A percentile compares a stretch with the other conserved stretches of the same genome.
Evolutionary conservation across 64 coral and sea anemone species (phyloP).

Genomic region (Dendronephthya gigantea): DNA sequence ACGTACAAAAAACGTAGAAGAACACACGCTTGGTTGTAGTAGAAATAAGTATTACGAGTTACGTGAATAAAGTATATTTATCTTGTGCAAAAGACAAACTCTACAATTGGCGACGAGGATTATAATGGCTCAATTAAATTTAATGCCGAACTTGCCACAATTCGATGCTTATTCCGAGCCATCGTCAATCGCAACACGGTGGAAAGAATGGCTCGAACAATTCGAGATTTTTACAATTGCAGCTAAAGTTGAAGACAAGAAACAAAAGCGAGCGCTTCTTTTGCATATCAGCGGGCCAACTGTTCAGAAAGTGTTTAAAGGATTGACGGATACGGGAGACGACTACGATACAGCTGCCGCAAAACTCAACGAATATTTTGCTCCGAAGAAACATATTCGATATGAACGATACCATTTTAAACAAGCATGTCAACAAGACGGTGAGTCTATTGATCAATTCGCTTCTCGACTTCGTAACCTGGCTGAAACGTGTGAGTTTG

Average conservation of each 20-base stretch:
- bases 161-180: conserved; percentile 37
- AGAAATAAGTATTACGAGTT: too few relatives aligned
- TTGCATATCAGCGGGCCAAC: conserved; percentile 31
- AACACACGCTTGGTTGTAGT: too few relatives aligned
- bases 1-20: too few relatives aligned
- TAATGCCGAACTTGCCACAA: conserved; percentile 14
- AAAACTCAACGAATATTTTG: conserved; percentile 28
- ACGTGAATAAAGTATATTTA: too few relatives aligned
- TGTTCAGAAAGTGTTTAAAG: conserved; percentile 41
- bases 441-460: conserved; percentile 26
- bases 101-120: conserved; percentile 19
- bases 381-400: conserved; percentile 27
- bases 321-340: background rate
- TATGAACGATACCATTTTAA: conserved; percentile 37
- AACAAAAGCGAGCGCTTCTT: conserved; percentile 27
- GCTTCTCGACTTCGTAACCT: conserved; percentile 3
- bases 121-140: conserved; percentile 12
- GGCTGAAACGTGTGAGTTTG: conserved; percentile 39
- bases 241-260: conserved; percentile 15
- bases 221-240: conserved; percentile 23
- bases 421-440: conserved; percentile 31
- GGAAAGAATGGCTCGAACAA: conserved; percentile 48
- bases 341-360: conserved; percentile 19
- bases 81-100: too few relatives aligned
- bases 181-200: conserved; percentile 8